These are phyloP conservation scores for Choloepus hoffmanni DNA, from an alignment of 2,113 vertebrate species.

Conservation along the genomic window DNA sequence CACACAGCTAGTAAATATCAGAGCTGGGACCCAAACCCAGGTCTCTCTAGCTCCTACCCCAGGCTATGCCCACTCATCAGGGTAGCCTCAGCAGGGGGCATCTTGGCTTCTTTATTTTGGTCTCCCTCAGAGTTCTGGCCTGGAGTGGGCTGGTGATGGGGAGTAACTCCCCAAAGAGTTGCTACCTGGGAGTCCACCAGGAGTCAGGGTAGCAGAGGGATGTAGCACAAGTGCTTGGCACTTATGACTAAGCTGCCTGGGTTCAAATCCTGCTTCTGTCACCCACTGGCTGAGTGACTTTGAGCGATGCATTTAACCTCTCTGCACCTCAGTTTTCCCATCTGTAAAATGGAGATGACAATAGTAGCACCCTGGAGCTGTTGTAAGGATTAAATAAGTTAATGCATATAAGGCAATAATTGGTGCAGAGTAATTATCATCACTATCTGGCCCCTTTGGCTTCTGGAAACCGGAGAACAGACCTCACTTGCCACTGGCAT, in stretches of 20 bases:
- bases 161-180: background rate
- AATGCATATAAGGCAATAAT: background rate
- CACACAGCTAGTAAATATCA: accelerated
- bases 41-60: background rate
- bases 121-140: background rate
- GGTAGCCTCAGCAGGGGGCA: background rate
- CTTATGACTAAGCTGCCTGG: background rate
- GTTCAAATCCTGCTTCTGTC: background rate
- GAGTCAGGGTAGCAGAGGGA: background rate
- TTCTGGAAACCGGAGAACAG: background rate
- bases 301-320: background rate
- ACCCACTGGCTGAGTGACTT: background rate
- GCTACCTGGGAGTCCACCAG: background rate
- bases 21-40: background rate
- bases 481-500: background rate
- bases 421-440: background rate
- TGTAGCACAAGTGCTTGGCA: accelerated
- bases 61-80: accelerated
- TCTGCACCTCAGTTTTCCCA: background rate
- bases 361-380: too few species aligned
- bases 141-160: background rate
- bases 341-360: background rate
- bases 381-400: background rate
- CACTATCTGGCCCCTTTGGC: background rate
- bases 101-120: background rate